phyloP scores from a whole-genome alignment of 2,797 vertebrate species.

The Xiphorhynchus erythropygius region DNA sequence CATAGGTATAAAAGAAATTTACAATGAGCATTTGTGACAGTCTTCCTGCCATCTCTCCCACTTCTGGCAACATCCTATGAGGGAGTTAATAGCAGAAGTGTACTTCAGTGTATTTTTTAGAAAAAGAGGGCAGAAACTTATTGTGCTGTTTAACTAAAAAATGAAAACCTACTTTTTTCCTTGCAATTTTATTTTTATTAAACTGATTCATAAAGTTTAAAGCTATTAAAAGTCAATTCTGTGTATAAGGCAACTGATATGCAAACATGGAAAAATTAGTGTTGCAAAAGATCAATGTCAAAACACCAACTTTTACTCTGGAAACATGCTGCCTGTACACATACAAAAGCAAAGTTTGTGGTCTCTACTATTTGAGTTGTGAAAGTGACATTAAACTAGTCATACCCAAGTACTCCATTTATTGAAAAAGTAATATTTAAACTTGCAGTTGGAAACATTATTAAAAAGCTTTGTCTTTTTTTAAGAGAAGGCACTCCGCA shows the following conservation, averaged over 20 bases:
- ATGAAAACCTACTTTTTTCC: background rate
- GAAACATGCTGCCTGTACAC: background rate
- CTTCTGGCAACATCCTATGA: background rate
- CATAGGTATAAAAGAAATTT: background rate
- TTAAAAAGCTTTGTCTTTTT: background rate
- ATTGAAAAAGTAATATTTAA: background rate
- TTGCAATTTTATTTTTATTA: background rate
- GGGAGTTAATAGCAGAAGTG: background rate
- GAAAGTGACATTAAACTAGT: background rate
- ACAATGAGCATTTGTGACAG: fast-evolving
- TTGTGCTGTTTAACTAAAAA: background rate
- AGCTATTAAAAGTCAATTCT: background rate
- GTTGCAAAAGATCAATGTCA: background rate
- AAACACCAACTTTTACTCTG: background rate
- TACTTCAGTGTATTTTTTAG: background rate
- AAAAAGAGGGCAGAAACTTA: background rate
- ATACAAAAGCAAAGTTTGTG: background rate
- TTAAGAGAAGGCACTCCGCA: background rate
- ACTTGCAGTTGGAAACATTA: background rate
- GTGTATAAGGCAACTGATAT: background rate
- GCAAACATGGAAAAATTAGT: background rate
- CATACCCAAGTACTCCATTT: background rate
- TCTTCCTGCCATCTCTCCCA: background rate
- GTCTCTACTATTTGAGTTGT: background rate
- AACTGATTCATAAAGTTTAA: background rate